Evolutionary conservation across 2,888 invertebrate genomes (phyloP).

Genomic region (Frankliniella intonsa): DNA sequence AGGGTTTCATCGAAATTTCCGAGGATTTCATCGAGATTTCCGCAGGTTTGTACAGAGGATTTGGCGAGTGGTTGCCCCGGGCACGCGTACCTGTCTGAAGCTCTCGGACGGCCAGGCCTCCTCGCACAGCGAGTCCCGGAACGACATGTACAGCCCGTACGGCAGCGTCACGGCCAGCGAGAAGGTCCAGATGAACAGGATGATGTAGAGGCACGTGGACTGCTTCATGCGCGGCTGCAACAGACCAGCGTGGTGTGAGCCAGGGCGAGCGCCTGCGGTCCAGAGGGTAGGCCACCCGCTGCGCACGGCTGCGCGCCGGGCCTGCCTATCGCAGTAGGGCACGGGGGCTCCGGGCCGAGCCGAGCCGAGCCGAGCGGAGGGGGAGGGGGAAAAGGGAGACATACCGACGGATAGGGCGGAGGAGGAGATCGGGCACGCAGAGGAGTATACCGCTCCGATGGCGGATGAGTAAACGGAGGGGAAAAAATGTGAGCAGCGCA

Average conservation of each 20-base stretch:
- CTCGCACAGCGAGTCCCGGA: slow-evolving; percentile 59
- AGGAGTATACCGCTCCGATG: no score
- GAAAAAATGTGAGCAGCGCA: no score
- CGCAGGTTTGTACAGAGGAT: no score
- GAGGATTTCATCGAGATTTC: no score
- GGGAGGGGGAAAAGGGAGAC: no score
- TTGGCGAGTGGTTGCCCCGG: no score
- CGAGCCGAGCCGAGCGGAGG: no score
- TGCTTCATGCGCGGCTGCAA: slow-evolving; percentile 75
- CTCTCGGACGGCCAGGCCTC: slow-evolving; percentile 87
- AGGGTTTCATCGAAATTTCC: no score
- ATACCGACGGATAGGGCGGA: no score
- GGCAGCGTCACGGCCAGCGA: slow-evolving; percentile 84
- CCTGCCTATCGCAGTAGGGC: background rate
- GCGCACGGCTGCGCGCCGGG: background rate
- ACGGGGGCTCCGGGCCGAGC: background rate
- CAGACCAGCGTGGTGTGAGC: background rate
- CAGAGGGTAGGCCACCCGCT: background rate
- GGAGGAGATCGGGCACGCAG: no score
- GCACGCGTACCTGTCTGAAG: slow-evolving; percentile 60
- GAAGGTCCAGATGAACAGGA: slow-evolving; percentile 85
- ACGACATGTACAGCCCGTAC: slow-evolving; percentile 63
- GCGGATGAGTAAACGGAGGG: no score
- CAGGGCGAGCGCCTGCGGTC: background rate
- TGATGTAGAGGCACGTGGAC: slow-evolving; percentile 76